phyloP scores from a whole-genome alignment of 2,888 invertebrate genomes.

The Apamea epomidion region DNA sequence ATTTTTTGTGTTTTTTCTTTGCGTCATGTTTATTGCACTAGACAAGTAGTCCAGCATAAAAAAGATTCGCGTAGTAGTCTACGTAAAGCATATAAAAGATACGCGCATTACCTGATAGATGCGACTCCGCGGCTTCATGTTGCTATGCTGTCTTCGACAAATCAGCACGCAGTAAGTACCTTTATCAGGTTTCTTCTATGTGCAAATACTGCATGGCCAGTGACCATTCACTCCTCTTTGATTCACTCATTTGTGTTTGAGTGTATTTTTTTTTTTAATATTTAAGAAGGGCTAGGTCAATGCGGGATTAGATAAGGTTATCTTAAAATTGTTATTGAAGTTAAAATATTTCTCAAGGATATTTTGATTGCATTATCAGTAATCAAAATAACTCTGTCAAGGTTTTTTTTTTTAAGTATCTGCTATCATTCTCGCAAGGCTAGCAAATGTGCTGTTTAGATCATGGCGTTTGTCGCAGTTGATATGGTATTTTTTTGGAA shows the following conservation, averaged over 20 bases:
- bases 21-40: neutral
- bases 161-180: neutral
- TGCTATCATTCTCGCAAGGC: neutral
- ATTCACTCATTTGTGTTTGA: neutral
- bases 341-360: slow-evolving; percentile 40
- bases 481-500: neutral
- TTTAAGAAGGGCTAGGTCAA: slow-evolving; percentile 1
- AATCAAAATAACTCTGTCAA: slow-evolving; percentile 13
- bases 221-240: neutral
- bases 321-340: slow-evolving; percentile 27
- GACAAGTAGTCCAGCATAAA: neutral
- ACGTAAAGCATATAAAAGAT: neutral
- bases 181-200: neutral
- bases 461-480: slow-evolving; percentile 26
- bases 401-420: neutral
- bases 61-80: too few relatives aligned
- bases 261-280: neutral
- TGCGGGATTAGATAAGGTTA: slow-evolving; percentile 35
- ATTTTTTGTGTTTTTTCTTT: neutral
- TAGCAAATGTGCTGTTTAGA: neutral
- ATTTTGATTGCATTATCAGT: slow-evolving; percentile 53
- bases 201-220: neutral
- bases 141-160: neutral
- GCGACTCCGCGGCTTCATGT: neutral
- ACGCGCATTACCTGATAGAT: neutral